Conservation (phyloP, 2,113 vertebrate genomes). For the Eidolon helvum region DNA sequence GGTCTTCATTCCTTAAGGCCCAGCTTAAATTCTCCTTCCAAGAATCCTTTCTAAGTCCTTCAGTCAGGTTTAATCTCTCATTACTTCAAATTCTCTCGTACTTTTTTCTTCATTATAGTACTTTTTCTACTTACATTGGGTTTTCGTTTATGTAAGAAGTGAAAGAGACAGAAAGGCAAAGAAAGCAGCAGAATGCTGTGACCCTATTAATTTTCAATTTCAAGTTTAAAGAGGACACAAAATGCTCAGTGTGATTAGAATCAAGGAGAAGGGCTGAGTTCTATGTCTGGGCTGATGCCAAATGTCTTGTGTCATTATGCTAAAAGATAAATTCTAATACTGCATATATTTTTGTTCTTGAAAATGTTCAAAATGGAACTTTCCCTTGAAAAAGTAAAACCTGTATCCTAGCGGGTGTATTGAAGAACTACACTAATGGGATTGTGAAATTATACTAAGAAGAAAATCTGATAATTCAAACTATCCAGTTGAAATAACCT, state of each 20-base stretch:
- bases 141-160: not conserved
- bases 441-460: not conserved
- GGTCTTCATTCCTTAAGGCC: not conserved
- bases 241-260: not conserved
- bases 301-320: not conserved
- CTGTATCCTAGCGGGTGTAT: not conserved
- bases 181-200: not conserved
- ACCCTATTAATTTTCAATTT: not conserved
- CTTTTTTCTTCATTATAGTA: not conserved
- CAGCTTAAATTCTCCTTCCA: not conserved
- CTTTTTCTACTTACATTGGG: not conserved
- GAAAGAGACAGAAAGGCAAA: not conserved
- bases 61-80: not conserved
- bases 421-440: not conserved
- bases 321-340: not conserved
- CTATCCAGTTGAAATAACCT: not conserved
- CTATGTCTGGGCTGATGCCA: not conserved
- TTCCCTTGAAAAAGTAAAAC: not conserved
- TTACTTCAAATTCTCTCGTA: slow-evolving; percentile 1
- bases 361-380: not conserved
- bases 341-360: not conserved
- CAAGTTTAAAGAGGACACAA: not conserved
- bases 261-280: not conserved
- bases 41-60: not conserved
- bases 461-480: slow-evolving; percentile 16